These are phyloP conservation scores for Picus viridis DNA, from an alignment of 2,797 vertebrate genomes.

Conservation along the genomic window DNA sequence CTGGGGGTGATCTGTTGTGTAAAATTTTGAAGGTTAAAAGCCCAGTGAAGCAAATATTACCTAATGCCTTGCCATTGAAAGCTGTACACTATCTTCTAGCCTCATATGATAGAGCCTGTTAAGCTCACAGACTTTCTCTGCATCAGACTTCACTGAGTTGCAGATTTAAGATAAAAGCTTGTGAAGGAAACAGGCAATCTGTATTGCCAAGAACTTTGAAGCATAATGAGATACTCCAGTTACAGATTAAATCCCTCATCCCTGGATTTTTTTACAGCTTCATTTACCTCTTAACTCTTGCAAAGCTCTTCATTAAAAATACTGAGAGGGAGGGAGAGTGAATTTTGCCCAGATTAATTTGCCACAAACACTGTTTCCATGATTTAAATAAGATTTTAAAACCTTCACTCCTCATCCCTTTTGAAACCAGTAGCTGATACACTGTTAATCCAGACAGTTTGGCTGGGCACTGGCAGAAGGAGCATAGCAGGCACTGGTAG, in stretches of 20 bases:
- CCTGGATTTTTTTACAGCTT: neutral
- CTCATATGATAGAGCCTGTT: neutral
- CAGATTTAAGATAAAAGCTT: neutral
- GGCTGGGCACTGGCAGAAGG: neutral
- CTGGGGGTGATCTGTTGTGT: neutral
- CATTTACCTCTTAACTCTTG: neutral
- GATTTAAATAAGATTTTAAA: neutral
- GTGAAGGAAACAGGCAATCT: neutral
- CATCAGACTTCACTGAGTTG: neutral
- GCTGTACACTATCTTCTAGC: neutral
- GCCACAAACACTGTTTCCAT: neutral
- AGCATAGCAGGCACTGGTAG: neutral
- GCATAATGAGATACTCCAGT: neutral
- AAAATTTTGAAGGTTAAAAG: neutral
- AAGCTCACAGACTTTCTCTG: neutral
- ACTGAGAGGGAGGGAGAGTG: rapidly evolving
- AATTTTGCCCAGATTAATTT: neutral
- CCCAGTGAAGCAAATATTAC: neutral
- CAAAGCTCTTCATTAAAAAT: neutral
- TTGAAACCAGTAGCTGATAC: neutral
- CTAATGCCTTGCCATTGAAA: neutral
- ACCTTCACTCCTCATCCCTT: neutral
- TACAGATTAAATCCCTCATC: neutral
- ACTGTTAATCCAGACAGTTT: neutral
- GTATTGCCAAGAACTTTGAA: neutral